Percentiles rank a stretch among this genome's conserved stretches.
phyloP scores from a whole-genome alignment of 2,888 invertebrate species.

The Drosophila recens region DNA sequence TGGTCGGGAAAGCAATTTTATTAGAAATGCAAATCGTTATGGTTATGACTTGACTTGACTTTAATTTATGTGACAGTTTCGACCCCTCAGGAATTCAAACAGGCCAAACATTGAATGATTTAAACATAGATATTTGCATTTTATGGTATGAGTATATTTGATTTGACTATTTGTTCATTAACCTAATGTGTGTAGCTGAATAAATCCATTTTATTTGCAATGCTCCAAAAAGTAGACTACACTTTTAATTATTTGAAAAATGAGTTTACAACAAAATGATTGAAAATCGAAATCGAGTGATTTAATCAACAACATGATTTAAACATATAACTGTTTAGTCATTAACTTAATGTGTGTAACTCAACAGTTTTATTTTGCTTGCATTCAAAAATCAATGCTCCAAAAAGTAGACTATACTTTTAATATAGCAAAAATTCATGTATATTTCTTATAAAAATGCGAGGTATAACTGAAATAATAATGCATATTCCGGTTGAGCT shows the following conservation, averaged over 20 bases:
- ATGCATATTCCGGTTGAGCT: constrained; percentile 8
- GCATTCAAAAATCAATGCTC: too few species aligned
- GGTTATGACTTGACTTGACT: constrained; percentile 39
- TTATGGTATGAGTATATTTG: neutral
- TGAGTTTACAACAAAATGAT: neutral
- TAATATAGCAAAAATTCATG: too few species aligned
- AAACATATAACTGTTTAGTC: too few species aligned
- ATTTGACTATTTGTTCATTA: constrained; percentile 7
- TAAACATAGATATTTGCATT: neutral
- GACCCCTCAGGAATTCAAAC: neutral
- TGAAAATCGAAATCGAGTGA: too few species aligned
- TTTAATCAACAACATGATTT: too few species aligned
- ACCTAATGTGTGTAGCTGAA: neutral
- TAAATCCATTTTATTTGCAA: neutral
- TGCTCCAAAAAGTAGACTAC: neutral
- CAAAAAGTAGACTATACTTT: too few species aligned
- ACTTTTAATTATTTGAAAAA: neutral
- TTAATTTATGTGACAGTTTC: constrained; percentile 50
- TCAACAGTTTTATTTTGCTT: too few species aligned
- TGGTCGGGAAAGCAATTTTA: constrained; percentile 28
- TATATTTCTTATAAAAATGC: neutral
- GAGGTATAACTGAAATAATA: neutral
- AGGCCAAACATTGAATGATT: constrained; percentile 12
- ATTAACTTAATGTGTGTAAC: too few species aligned
- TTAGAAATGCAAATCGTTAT: constrained; percentile 64